Evolutionary conservation across 2,888 invertebrate genomes (phyloP), one percentile per base, ranked within the genome.

Genomic region (Archips crataeganus): DNA sequence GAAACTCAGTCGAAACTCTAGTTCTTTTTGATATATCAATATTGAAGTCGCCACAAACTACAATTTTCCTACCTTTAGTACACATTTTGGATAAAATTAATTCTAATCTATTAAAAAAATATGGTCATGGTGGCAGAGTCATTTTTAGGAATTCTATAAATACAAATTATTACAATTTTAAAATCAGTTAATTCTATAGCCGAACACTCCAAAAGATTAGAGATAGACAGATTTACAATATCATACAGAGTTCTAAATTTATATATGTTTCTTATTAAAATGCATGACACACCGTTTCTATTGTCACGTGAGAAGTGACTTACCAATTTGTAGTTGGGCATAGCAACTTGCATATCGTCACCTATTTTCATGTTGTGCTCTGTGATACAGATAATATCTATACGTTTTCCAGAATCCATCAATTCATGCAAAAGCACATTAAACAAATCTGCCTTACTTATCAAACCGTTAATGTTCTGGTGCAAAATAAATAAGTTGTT

Each of bases 1-100:
- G 23, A 23, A 23, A 23, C 23, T 23, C 23, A 23, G 23, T 23
- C 23, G 23, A 23, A 23, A 23, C 23, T 23, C 23, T 23, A 15
- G 61, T 57, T 57, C 57, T 57, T 57, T 72, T 75, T 10, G 11
- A 11, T 0, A 57, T 57, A 57, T 57, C 57, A 10, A 57, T 57
- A 57, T 57, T 57, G 32, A 71, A 71, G 59, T 75, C 75, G 34
- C 71, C 75, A 36, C 69, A 49, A 13, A 75, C 54, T 54, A 75
- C 61, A 42, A 75, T 34, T 64, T 69, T 75, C 23, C 51, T 67
- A 23, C 57, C 34, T 3, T n/a, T 57, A 34, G 9, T 10, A 32
- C 23, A 57, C 11, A 57, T 57, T 57, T 70, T 59, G 45, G 13
- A 3, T 49, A 49, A 49, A n/a, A 49, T 49, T n/a, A 49, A 49